Evolutionary conservation across 1,140 invertebrate species (phyloP), one percentile per base, ranked within the genome.

Genomic region (Apis laboriosa): DNA sequence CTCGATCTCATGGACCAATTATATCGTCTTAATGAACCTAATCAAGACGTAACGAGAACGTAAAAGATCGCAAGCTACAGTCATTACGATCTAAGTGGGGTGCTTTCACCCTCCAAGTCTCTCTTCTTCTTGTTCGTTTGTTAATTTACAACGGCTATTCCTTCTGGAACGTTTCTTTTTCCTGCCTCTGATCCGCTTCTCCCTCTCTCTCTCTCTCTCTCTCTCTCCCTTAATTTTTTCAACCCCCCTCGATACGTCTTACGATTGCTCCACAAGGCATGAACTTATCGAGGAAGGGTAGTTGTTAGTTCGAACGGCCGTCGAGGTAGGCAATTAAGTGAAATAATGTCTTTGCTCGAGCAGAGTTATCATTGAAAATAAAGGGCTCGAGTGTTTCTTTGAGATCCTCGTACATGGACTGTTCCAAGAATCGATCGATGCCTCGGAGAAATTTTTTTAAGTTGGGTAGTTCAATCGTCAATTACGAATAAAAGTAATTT

Each of bases 361-460:
- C 21, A 24, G 28, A 53, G 70, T 61, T 80, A 80, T 73, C 77
- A 80, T 80, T 73, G 77, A 80, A 80, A 73, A 63, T 56, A 73
- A 80, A 43, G 24, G 49, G 13, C 19, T 5, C 7, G 12, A 21
- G 55, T 58, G 60, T 71, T 60, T 71, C 77, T 49, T 61, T 49
- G 67, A 21, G 15, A 19, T 51, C 43, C n/a, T 51, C 49, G 74
- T 19, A 34, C 19, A 13, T 63, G 61, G 11, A 51, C 12, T 49
- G 11, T 13, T 21, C 9, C 12, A 51, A 13, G 43, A 21, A 21
- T 13, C 55, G 71, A 77, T 43, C 53, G 64, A 19, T 28, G 24
- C 15, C 7, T 66, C 43, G 0, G 66, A 60, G 43, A 24, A 51
- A 78, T 78, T 70, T 28, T 43, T 58, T 73, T 43, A 73, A 56